Evolutionary conservation across 2,888 invertebrate species (phyloP).

Genomic region (Cerceris rybyensis): DNA sequence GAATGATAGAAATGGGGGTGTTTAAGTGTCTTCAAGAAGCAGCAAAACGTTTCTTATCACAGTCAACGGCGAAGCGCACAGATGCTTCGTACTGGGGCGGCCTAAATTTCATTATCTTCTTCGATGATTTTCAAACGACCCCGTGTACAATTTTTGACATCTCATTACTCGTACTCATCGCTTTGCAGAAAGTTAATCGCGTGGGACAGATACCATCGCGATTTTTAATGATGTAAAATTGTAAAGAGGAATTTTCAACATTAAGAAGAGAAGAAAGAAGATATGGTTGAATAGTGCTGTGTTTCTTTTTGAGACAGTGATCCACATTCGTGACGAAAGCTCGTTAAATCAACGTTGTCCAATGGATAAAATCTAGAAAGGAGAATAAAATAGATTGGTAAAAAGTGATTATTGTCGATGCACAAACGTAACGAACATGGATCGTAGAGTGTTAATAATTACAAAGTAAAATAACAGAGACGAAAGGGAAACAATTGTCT

Average conservation of each 20-base stretch:
- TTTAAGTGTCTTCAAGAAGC: conserved; percentile 60
- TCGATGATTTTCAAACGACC: conserved; percentile 10
- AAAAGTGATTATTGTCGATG: background rate
- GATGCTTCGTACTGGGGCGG: conserved; percentile 29
- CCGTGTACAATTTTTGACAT: conserved; percentile 26
- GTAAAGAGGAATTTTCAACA: background rate
- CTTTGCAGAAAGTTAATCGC: conserved; percentile 3
- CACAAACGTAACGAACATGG: background rate
- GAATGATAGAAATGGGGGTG: conserved; percentile 21
- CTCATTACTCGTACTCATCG: conserved; percentile 20
- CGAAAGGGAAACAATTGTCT: conserved; percentile 29
- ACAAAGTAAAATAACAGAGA: conserved; percentile 11
- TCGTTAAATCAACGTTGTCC: background rate
- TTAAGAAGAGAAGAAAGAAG: background rate
- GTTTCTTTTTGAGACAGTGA: background rate
- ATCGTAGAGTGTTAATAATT: background rate
- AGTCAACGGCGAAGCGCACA: conserved; percentile 73
- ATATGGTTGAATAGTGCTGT: background rate
- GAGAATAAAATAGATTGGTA: background rate
- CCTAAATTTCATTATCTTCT: conserved; percentile 26
- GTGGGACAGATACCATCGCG: conserved; percentile 4
- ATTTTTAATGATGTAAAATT: conserved; percentile 5
- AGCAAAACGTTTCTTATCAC: conserved; percentile 77
- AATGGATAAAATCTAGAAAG: background rate
- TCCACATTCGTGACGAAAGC: background rate